These are phyloP conservation scores for Epistrophe grossulariae DNA, from an alignment of 2,888 invertebrate genomes.

Conservation along the genomic window DNA sequence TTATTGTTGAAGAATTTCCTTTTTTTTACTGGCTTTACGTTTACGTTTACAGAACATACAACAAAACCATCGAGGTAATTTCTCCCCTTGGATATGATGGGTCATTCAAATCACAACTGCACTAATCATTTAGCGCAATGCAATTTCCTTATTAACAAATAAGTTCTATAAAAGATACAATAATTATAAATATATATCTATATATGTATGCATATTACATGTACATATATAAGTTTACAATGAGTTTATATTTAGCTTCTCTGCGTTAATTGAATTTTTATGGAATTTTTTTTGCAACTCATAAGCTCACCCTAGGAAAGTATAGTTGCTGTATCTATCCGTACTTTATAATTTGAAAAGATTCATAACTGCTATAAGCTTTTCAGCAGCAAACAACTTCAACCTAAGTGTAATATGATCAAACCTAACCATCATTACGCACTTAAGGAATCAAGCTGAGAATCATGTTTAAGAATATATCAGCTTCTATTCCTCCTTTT, in stretches of 20 bases:
- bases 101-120: slow-evolving; percentile 43
- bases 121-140: slow-evolving; percentile 70
- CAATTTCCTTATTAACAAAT: slow-evolving; percentile 72
- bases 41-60: slow-evolving; percentile 4
- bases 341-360: neutral
- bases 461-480: slow-evolving; percentile 10
- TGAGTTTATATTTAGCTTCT: slow-evolving; percentile 47
- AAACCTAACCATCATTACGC: slow-evolving; percentile 19
- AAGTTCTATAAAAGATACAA: slow-evolving; percentile 25
- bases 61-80: slow-evolving; percentile 11
- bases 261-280: slow-evolving; percentile 63
- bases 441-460: slow-evolving; percentile 33
- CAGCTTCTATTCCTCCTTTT: neutral
- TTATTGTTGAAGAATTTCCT: neutral
- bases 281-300: slow-evolving; percentile 28
- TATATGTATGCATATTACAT: too few species aligned
- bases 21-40: neutral
- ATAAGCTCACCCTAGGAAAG: neutral
- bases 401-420: neutral
- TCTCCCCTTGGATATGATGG: slow-evolving; percentile 25
- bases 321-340: neutral
- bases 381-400: neutral
- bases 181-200: neutral
- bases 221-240: neutral
- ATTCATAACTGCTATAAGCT: neutral